Base-by-base conservation (phyloP, 2,888 invertebrate species). In the Podotricha telesiphe region DNA sequence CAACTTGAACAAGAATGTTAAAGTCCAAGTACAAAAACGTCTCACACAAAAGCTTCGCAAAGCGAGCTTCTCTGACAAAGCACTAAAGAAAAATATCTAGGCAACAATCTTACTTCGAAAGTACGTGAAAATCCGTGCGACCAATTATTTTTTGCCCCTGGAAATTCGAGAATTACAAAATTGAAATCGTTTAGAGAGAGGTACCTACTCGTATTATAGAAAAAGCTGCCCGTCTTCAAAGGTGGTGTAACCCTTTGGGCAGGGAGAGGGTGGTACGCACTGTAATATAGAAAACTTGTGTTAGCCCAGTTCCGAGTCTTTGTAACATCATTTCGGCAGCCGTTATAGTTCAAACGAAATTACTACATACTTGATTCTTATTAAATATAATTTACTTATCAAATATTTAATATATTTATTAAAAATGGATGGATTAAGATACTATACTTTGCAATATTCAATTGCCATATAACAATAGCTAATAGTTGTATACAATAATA, bases 241-340 rank as follows among this genome's bases (percentile, higher is more conserved):
- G 92, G 91, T 91, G 88, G 90, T n/a, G n/a, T 73, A 91, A 91
- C 91, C 92, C 92, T 91, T 90, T 86, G 74, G 73, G 75, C 72
- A 76, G 77, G 77, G 67, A 70, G 59, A 72, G 74, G 76, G 73
- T 73, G 71, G 78, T 85, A 89, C 91, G 90, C 88, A 89, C 90
- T 82, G 91, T 88, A 89, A 91, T 92, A 92, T 92, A 93, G 93
- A 92, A 93, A 92, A 93, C 92, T 93, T 92, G 92, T 93, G 92
- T 93, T 93, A 93, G 92, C 93, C 93, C 92, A 91, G 92, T 92
- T 92, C 90, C 89, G 86, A 86, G 91, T 90, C 91, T 93, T 93
- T 93, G 93, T 93, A 92, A 92, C 92, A 92, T 92, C 92, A 93
- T 93, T 93, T 92, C 86, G 91, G 90, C 87, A 88, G 88, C 86